phyloP scores from a whole-genome alignment of 2,888 invertebrate species.

The Colostygia pectinataria region DNA sequence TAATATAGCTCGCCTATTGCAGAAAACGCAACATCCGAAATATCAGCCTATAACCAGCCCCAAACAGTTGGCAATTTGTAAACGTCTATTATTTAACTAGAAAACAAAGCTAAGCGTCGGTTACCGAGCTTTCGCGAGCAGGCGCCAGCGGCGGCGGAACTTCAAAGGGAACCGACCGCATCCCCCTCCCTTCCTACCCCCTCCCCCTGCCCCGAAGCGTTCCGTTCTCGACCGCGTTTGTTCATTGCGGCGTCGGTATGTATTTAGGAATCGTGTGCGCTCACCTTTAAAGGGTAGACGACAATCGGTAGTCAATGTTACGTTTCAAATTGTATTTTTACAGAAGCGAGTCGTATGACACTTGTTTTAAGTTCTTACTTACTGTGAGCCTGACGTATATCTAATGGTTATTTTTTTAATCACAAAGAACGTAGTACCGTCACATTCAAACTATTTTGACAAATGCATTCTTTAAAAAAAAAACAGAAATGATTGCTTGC shows the following conservation, averaged over 20 bases:
- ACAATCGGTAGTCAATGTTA: slow-evolving; percentile 36
- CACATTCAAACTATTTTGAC: background rate
- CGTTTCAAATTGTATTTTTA: slow-evolving; percentile 1
- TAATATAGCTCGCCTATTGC: background rate
- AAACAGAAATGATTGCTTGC: too few species aligned
- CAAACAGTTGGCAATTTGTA: slow-evolving; percentile 62
- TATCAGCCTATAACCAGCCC: slow-evolving; percentile 39
- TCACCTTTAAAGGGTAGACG: slow-evolving; percentile 57
- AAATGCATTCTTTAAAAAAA: background rate
- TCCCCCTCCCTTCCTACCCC: slow-evolving; percentile 48
- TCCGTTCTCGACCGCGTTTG: slow-evolving; percentile 58
- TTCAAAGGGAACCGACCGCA: slow-evolving; percentile 74
- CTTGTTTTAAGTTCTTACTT: too few species aligned
- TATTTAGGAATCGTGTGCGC: slow-evolving; percentile 66
- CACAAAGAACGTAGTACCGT: background rate
- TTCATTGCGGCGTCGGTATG: slow-evolving; percentile 62
- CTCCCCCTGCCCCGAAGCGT: slow-evolving; percentile 44
- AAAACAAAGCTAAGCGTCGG: slow-evolving; percentile 79
- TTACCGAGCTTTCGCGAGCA: slow-evolving; percentile 75
- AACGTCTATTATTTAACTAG: slow-evolving; percentile 72
- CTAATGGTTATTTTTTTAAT: background rate
- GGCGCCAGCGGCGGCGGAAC: slow-evolving; percentile 72
- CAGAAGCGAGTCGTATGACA: background rate
- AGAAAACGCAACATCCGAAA: slow-evolving; percentile 22
- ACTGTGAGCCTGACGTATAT: background rate